phyloP scores from a whole-genome alignment of 1,140 invertebrate species.

The Luehdorfia chinensis region DNA sequence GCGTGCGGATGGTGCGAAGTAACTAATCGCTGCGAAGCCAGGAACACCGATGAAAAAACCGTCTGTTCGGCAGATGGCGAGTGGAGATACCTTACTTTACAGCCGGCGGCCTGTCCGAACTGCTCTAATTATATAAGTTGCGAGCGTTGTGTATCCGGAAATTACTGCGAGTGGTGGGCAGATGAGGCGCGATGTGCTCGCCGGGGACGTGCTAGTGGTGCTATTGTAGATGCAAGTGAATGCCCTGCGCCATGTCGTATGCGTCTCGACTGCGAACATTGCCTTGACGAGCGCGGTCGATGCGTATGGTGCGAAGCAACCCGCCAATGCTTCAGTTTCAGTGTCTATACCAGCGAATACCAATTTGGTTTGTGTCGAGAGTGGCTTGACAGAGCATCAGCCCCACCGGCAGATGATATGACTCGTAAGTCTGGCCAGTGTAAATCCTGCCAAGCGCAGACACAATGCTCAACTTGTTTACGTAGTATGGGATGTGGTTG shows the following conservation, averaged over 20 bases:
- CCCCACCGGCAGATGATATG: constrained; percentile 55
- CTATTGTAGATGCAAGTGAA: constrained; percentile 78
- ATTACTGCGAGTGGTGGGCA: constrained; percentile 92
- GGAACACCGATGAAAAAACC: constrained; percentile 80
- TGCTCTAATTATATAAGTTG: constrained; percentile 94
- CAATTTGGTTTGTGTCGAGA: constrained; percentile 94
- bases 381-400: constrained; percentile 90
- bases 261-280: constrained; percentile 87
- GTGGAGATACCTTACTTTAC: constrained; percentile 89
- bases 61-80: constrained; percentile 78
- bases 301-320: constrained; percentile 98
- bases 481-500: constrained; percentile 93
- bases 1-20: constrained; percentile 94
- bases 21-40: constrained; percentile 80
- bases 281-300: constrained; percentile 89
- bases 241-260: constrained; percentile 88
- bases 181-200: constrained; percentile 91
- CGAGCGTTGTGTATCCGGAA: constrained; percentile 83
- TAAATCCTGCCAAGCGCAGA: constrained; percentile 87
- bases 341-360: constrained; percentile 95
- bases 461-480: constrained; percentile 89
- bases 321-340: constrained; percentile 94
- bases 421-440: constrained; percentile 80
- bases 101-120: constrained; percentile 88
- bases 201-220: constrained; percentile 84